Base-by-base conservation (phyloP, 2,113 vertebrate genomes). In the Trogon surrucura region DNA sequence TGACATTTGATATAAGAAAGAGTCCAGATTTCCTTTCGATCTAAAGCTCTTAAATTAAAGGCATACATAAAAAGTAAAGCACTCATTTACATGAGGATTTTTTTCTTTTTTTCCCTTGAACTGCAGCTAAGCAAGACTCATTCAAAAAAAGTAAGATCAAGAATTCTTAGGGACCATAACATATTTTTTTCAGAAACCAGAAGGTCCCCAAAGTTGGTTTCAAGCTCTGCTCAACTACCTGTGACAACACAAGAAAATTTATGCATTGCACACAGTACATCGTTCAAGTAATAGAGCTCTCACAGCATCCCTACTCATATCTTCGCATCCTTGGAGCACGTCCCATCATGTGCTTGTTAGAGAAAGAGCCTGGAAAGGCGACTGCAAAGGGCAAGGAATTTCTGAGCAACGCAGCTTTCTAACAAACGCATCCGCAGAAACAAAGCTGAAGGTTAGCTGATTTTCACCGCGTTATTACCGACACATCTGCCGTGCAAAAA, bases 401-500 rank as follows among this genome's bases (percentile, higher is more conserved):
- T 60, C 89, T 15, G 29, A 91, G 44, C 93, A 66, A 88, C 1
- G 57, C 1, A 13, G 61, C 80, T 66, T 67, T 79, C n/a, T 62
- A 80, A 71, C 74, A 79, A 83, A 65, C 0, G 30, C 22, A 88
- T 78, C 85, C 57, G 79, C 8, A 78, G 80, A 94, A 97, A 93
- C 65, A 73, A 95, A 84, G 34, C 90, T 83, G 41, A 56, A 73
- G 83, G 90, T 95, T 92, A 95, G 91, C 73, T 54, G 66, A 67
- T 80, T 18, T 53, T 69, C 85, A 96, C 91, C n/a, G 30, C 91
- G 38, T 67, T 87, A 94, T 96, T 92, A 96, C 93, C 95, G 57
- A 96, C 30, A 93, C 9, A 85, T 85, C 75, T 97, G 96, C 93
- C 2, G 85, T n/a, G 95, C 97, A 96, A 96, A 77, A 89, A 95